Conservation (phyloP, 2,113 vertebrate species). For the Peromyscus californicus region DNA sequence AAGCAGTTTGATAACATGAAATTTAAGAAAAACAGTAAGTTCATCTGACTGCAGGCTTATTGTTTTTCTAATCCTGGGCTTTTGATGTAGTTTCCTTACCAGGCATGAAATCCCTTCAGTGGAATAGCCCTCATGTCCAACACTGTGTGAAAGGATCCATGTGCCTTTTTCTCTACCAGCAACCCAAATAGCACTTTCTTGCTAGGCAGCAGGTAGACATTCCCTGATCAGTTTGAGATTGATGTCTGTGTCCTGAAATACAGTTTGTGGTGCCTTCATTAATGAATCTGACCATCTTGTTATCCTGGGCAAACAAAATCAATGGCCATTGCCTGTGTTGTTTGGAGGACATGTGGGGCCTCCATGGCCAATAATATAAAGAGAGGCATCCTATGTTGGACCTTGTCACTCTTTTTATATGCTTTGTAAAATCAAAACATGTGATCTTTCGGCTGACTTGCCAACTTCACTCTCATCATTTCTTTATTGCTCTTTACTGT, state of each 20-base stretch:
- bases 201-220: background rate
- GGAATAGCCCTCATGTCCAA: background rate
- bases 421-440: background rate
- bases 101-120: background rate
- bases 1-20: background rate
- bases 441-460: background rate
- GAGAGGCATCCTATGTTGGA: background rate
- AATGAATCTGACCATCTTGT: background rate
- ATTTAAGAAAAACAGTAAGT: background rate
- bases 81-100: background rate
- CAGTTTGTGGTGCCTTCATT: background rate
- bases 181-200: background rate
- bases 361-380: background rate
- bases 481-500: background rate
- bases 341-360: background rate
- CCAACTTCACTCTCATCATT: background rate
- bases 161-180: background rate
- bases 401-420: background rate
- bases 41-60: background rate
- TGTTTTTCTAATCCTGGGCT: background rate
- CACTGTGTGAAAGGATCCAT: background rate
- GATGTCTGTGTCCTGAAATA: background rate
- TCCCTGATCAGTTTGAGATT: background rate
- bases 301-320: no score
- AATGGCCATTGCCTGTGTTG: background rate